Evolutionary conservation across 2,113 vertebrate species (phyloP).

Genomic region (Vulpes ferrilata): DNA sequence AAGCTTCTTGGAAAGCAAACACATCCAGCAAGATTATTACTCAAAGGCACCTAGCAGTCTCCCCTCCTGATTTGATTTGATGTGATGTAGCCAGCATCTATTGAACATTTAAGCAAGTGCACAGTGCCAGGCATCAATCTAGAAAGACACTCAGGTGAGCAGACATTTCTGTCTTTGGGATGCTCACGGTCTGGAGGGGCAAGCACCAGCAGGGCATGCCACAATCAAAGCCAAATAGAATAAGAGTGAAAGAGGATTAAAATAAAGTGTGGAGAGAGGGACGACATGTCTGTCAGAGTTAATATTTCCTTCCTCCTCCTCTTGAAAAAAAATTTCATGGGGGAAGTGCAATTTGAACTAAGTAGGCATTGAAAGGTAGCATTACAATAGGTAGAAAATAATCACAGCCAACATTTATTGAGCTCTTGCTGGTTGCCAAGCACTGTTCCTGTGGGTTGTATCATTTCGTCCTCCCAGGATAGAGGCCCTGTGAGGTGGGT

Average conservation of each 20-base stretch:
- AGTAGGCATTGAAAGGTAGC: not conserved
- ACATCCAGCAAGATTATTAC: not conserved
- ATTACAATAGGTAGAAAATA: not conserved
- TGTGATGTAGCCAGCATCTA: not conserved
- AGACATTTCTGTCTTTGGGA: not conserved
- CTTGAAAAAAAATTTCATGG: not conserved
- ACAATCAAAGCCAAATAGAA: not conserved
- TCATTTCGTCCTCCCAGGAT: not conserved
- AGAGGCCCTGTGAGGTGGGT: not conserved
- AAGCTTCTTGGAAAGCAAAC: conserved; percentile 12
- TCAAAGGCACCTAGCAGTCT: not conserved
- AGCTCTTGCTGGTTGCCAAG: not conserved
- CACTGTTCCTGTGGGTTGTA: not conserved
- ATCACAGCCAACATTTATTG: not conserved
- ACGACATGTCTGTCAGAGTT: not conserved
- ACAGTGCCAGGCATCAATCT: not conserved
- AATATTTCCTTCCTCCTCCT: not conserved
- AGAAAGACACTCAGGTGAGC: not conserved
- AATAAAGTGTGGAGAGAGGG: not conserved
- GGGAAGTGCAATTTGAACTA: not conserved
- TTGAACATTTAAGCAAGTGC: too few species aligned
- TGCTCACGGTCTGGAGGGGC: not conserved
- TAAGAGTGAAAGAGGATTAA: not conserved
- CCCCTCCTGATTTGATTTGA: not conserved
- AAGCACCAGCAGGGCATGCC: not conserved